A percentile compares a stretch with the other conserved stretches of the same genome.
Conservation (phyloP, 2,113 vertebrate genomes). For the Pyxicephalus adspersus region DNA sequence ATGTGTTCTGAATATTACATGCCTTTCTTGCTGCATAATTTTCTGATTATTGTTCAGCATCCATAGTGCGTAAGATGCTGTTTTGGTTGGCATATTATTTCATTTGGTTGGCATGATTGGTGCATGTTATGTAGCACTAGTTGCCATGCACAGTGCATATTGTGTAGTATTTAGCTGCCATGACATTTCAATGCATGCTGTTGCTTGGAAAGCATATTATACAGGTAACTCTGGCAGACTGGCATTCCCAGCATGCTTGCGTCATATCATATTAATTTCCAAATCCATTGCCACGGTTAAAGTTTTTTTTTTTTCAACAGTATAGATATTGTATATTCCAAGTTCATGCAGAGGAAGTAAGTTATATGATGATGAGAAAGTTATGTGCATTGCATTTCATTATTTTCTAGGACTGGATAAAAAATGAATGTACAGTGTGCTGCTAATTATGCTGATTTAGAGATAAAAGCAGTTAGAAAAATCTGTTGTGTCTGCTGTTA, state of each 20-base stretch:
- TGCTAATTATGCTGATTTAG: no score
- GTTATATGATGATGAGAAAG: no score
- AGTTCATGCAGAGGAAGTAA: no score
- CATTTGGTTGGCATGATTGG: not conserved
- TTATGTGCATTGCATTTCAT: no score
- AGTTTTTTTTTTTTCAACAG: no score
- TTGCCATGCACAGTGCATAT: conserved; percentile 3
- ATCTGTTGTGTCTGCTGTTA: no score
- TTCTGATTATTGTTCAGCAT: not conserved
- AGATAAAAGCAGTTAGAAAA: no score
- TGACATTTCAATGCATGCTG: not conserved
- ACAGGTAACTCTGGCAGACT: not conserved
- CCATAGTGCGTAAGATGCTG: not conserved
- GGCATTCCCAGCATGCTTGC: not conserved
- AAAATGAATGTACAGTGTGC: no score
- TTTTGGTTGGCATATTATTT: conserved; percentile 16
- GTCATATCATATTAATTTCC: not conserved
- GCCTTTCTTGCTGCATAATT: no score
- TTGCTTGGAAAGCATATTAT: not conserved
- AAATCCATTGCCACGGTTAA: not conserved
- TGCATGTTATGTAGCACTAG: not conserved
- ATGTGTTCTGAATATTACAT: no score
- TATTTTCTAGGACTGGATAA: no score
- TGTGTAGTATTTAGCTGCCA: not conserved
- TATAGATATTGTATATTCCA: no score